Evolutionary conservation across 1,140 invertebrate genomes (phyloP), one percentile per base, ranked within the genome.

Genomic region (Reticulitermes speratus): DNA sequence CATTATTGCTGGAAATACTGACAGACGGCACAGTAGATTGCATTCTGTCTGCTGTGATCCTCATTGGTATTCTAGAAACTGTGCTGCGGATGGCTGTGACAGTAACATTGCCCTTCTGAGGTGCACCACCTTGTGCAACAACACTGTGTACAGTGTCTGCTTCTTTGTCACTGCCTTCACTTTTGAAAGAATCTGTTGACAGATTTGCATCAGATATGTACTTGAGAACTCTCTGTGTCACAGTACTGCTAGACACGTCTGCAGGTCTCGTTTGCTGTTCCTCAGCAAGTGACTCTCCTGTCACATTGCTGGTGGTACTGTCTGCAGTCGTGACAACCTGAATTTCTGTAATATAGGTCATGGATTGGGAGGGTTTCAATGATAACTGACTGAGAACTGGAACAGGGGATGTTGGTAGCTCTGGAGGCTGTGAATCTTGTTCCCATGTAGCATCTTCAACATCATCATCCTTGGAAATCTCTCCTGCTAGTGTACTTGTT

Each of bases 261-360:
- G n/a, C 32, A n/a, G 75, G 65, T n/a, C 25, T 75, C 14, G 8
- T 0, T 2, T 75, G 65, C n/a, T 75, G 23, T 1, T 84, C 83
- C 45, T 52, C 30, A 52, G n/a, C 21, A 16, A 19, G 30, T 5
- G 25, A 32, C 11, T 82, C 82, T 25, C 30, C 32, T 32, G 52
- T 82, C 52, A 55, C 5, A 25, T 45, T n/a, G 38, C 48, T 83
- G 30, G 23, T 82, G 38, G 55, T 83, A 59, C 69, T 59, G 38
- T 84, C 86, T 30, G 83, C 84, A 44, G 55, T 84, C 2, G 91
- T 88, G 0, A 90, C 90, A 0, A 93, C 91, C 81, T 92, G 92
- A 32, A 93, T 92, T 86, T 93, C 92, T 1, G 92, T 93, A 3
- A 92, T 90, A 84, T 92, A 92, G 0, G 91, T 92, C 89, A 90